phyloP scores from a whole-genome alignment of 1,140 invertebrate species.

The Drepana arcuata region DNA sequence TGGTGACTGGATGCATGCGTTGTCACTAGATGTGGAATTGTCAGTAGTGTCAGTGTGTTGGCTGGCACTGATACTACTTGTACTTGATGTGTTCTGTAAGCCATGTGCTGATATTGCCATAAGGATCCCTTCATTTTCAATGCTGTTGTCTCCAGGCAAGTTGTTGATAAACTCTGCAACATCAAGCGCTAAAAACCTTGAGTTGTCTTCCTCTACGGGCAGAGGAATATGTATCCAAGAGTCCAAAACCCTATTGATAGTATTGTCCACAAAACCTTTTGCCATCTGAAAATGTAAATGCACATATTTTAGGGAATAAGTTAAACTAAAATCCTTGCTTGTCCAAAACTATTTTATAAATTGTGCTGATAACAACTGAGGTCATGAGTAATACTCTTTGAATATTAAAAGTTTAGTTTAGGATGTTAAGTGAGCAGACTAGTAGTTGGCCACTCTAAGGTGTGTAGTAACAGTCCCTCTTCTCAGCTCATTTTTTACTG shows the following conservation, averaged over 20 bases:
- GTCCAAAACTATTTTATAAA: too few relatives aligned
- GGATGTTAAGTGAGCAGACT: too few relatives aligned
- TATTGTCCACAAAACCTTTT: conserved; percentile 81
- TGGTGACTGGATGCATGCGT: too few relatives aligned
- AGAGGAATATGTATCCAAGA: conserved; percentile 72
- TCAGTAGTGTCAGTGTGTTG: not conserved
- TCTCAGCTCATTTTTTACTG: too few relatives aligned
- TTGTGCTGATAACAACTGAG: too few relatives aligned
- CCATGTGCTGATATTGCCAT: conserved; percentile 78
- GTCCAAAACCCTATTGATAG: conserved; percentile 79
- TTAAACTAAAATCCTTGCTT: too few relatives aligned
- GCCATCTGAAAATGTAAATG: conserved; percentile 62
- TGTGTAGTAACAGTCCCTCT: too few relatives aligned
- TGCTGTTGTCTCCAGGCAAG: conserved; percentile 66
- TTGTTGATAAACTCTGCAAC: conserved; percentile 72
- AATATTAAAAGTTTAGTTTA: too few relatives aligned
- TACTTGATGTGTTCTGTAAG: conserved; percentile 60
- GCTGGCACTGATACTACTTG: conserved; percentile 20
- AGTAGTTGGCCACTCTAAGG: too few relatives aligned
- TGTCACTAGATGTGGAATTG: too few relatives aligned
- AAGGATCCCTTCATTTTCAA: conserved; percentile 78
- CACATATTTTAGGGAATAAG: not conserved
- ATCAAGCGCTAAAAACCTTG: conserved; percentile 58
- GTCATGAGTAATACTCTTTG: too few relatives aligned
- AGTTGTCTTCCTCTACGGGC: conserved; percentile 39